These are phyloP conservation scores for Amaurobius ferox DNA, from an alignment of 2,888 invertebrate species.

Conservation along the genomic window DNA sequence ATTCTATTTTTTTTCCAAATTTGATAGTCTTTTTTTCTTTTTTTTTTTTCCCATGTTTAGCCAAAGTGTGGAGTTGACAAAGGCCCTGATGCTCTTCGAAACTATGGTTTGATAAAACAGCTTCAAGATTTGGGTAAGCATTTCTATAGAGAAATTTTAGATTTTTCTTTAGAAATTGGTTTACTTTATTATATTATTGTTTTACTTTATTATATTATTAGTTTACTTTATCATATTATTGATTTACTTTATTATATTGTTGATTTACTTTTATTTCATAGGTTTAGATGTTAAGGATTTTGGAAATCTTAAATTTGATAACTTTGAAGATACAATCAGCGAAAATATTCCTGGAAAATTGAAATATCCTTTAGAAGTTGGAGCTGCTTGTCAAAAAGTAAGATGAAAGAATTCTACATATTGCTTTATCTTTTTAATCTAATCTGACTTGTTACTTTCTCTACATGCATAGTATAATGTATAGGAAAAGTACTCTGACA, in stretches of 20 bases:
- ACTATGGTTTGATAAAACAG: slow-evolving; percentile 43
- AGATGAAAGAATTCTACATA: not conserved
- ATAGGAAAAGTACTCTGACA: too few relatives aligned
- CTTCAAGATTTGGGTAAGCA: slow-evolving; percentile 33
- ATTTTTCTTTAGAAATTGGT: too few relatives aligned
- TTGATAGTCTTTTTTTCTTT: too few relatives aligned
- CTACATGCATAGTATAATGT: too few relatives aligned
- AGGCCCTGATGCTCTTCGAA: slow-evolving; percentile 50
- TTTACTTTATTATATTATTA: not conserved
- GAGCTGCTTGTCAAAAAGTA: slow-evolving; percentile 49
- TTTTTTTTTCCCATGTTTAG: too few relatives aligned
- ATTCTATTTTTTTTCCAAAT: too few relatives aligned
- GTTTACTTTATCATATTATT: too few relatives aligned
- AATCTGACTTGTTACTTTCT: too few relatives aligned
- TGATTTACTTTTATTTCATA: not conserved
- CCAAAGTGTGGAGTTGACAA: slow-evolving; percentile 51
- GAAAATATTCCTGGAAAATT: not conserved
- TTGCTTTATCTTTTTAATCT: not conserved
- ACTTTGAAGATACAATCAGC: not conserved
- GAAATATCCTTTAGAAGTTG: slow-evolving; percentile 37
- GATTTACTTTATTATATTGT: not conserved
- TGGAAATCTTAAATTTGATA: slow-evolving; percentile 66
- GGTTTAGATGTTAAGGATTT: slow-evolving; percentile 70
- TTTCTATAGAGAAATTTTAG: not conserved
- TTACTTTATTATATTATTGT: not conserved